Conservation (phyloP, 2,888 invertebrate genomes). For the Caenorhabditis sp. region DNA sequence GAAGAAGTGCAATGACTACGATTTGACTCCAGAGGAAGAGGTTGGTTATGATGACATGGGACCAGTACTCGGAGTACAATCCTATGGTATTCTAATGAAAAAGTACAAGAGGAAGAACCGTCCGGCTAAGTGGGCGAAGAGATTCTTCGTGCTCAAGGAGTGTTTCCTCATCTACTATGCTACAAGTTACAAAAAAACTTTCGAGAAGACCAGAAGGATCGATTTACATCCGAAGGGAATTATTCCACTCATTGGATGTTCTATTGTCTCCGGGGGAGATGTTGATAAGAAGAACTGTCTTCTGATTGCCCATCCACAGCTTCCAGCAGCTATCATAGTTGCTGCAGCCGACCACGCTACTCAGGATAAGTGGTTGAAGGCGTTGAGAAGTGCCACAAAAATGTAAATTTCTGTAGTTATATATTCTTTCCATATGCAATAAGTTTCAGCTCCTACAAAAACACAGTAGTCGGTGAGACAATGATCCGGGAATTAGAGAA, state of each 20-base stretch:
- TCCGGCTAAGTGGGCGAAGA: conserved; percentile 79
- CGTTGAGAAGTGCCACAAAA: conserved; percentile 77
- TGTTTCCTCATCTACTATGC: conserved; percentile 85
- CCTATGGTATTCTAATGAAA: conserved; percentile 73
- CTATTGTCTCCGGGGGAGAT: conserved; percentile 78
- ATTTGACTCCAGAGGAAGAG: conserved; percentile 70
- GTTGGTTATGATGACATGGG: conserved; percentile 70
- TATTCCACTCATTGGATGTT: conserved; percentile 78
- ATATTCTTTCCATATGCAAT: background rate
- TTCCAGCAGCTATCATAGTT: conserved; percentile 76
- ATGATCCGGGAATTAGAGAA: conserved; percentile 75
- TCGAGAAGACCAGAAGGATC: conserved; percentile 74
- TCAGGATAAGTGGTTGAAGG: conserved; percentile 77
- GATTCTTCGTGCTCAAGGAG: conserved; percentile 85
- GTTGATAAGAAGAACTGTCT: conserved; percentile 76
- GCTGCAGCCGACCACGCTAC: conserved; percentile 72
- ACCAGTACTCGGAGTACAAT: conserved; percentile 75
- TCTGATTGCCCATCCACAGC: conserved; percentile 78
- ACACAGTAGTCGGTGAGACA: conserved; percentile 76
- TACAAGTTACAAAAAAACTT: conserved; percentile 68
- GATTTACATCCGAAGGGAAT: conserved; percentile 79
- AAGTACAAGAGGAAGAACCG: conserved; percentile 78
- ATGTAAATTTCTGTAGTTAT: conserved; percentile 63
- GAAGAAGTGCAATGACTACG: conserved; percentile 68
- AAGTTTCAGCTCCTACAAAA: conserved; percentile 76